Evolutionary conservation across 2,888 invertebrate species (phyloP).

Genomic region (Onchidella celtica): DNA sequence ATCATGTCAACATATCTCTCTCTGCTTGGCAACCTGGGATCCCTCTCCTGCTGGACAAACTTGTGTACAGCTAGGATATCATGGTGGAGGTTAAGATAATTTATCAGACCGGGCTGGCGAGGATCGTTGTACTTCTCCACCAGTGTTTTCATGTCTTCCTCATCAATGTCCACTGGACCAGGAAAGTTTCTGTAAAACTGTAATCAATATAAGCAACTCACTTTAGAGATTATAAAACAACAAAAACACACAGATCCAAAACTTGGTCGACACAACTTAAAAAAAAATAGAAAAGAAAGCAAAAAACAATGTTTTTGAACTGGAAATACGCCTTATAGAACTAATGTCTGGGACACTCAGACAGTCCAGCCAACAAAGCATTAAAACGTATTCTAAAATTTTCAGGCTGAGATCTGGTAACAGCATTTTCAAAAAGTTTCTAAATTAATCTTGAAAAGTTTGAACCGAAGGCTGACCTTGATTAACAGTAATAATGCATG

Average conservation of each 20-base stretch:
- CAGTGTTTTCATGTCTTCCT: slow-evolving; percentile 76
- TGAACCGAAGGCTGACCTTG: too few species aligned
- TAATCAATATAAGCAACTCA: background rate
- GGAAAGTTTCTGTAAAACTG: slow-evolving; percentile 80
- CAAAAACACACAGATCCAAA: background rate
- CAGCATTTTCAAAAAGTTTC: too few species aligned
- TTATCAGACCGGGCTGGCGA: slow-evolving; percentile 73
- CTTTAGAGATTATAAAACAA: background rate
- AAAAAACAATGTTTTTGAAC: too few species aligned
- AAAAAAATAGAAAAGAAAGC: too few species aligned
- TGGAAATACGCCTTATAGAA: too few species aligned
- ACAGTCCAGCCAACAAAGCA: too few species aligned
- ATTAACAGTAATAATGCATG: too few species aligned
- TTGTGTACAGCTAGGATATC: slow-evolving; percentile 71
- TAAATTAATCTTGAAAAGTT: too few species aligned
- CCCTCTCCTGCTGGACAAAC: slow-evolving; percentile 58
- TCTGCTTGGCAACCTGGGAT: slow-evolving; percentile 50
- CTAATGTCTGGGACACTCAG: too few species aligned
- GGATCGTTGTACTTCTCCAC: slow-evolving; percentile 78
- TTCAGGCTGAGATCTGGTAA: too few species aligned
- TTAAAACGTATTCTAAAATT: too few species aligned
- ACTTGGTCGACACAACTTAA: too few species aligned
- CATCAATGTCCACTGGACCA: slow-evolving; percentile 77
- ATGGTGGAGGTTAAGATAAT: slow-evolving; percentile 79
- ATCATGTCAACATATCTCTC: slow-evolving; percentile 63